A percentile compares a stretch with the other conserved stretches of the same genome.
phyloP scores from a whole-genome alignment of 2,888 invertebrate species.

The Odontothrips loti region DNA sequence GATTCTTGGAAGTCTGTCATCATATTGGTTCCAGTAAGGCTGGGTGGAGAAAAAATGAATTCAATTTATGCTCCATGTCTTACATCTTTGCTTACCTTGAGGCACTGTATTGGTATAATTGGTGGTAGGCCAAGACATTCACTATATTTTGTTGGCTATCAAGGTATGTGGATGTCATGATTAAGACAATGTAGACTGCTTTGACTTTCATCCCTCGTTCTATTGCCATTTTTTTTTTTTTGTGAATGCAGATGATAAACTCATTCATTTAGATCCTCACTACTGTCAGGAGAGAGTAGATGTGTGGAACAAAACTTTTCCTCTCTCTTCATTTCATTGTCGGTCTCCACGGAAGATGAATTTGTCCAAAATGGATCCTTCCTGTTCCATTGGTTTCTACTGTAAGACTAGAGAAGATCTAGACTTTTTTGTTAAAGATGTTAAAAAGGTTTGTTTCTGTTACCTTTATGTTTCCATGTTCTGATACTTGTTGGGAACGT shows the following conservation, averaged over 20 bases:
- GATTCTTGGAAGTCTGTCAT: slow-evolving; percentile 68
- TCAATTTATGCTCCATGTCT: slow-evolving; percentile 78
- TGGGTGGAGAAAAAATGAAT: slow-evolving; percentile 84
- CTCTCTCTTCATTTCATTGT: slow-evolving; percentile 77
- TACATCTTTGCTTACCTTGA: slow-evolving; percentile 71
- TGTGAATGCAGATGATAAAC: slow-evolving; percentile 66
- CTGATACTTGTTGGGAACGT: background rate
- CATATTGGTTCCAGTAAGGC: slow-evolving; percentile 75
- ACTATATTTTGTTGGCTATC: slow-evolving; percentile 88
- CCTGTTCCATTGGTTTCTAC: slow-evolving; percentile 88
- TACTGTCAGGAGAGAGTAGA: slow-evolving; percentile 89
- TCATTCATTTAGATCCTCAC: slow-evolving; percentile 91
- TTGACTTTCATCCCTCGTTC: background rate
- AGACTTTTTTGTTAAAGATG: slow-evolving; percentile 66
- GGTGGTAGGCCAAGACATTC: slow-evolving; percentile 92
- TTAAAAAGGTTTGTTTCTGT: slow-evolving; percentile 55
- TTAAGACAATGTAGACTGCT: background rate
- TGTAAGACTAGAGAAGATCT: slow-evolving; percentile 71
- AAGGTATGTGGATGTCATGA: slow-evolving; percentile 51
- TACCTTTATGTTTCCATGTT: background rate
- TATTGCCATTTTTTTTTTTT: background rate
- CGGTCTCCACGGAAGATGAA: slow-evolving; percentile 80
- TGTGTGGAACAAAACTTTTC: slow-evolving; percentile 73
- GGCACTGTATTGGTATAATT: slow-evolving; percentile 84
- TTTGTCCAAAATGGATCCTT: slow-evolving; percentile 83